Percentiles rank a stretch among this genome's conserved stretches.
These are phyloP conservation scores for Erynnis tages DNA, from an alignment of 2,888 invertebrate species.

Conservation along the genomic window DNA sequence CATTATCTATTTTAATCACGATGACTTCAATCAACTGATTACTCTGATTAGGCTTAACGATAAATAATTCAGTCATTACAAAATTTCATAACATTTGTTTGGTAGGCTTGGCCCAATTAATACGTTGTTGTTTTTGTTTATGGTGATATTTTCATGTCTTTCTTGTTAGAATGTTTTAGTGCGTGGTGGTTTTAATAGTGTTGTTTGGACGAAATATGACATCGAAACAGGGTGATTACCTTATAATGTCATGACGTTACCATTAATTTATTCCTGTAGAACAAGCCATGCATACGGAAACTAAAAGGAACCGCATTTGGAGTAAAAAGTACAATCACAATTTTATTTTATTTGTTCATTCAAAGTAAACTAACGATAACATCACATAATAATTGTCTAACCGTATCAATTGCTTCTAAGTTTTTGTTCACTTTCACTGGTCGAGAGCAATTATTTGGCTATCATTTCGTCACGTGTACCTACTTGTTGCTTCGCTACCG, in stretches of 20 bases:
- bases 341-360: slow-evolving; percentile 32
- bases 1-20: slow-evolving; percentile 13
- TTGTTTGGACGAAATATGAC: slow-evolving; percentile 32
- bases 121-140: background rate
- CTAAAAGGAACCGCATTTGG: slow-evolving; percentile 55
- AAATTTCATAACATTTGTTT: slow-evolving; percentile 22
- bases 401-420: slow-evolving; percentile 48
- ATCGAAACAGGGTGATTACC: slow-evolving; percentile 43
- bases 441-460: slow-evolving; percentile 58
- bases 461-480: slow-evolving; percentile 60
- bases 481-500: slow-evolving; percentile 41
- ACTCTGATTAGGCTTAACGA: slow-evolving; percentile 13
- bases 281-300: slow-evolving; percentile 60
- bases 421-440: slow-evolving; percentile 70
- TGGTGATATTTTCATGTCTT: background rate
- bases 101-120: slow-evolving; percentile 8
- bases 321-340: slow-evolving; percentile 55
- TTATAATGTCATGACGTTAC: slow-evolving; percentile 52
- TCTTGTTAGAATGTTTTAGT: slow-evolving; percentile 5
- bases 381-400: slow-evolving; percentile 47
- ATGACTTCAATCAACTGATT: slow-evolving; percentile 6
- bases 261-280: slow-evolving; percentile 27
- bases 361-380: slow-evolving; percentile 8
- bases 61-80: slow-evolving; percentile 10
- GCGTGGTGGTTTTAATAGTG: background rate